Conservation (phyloP, 2,888 invertebrate species). For the Eupithecia insigniata region DNA sequence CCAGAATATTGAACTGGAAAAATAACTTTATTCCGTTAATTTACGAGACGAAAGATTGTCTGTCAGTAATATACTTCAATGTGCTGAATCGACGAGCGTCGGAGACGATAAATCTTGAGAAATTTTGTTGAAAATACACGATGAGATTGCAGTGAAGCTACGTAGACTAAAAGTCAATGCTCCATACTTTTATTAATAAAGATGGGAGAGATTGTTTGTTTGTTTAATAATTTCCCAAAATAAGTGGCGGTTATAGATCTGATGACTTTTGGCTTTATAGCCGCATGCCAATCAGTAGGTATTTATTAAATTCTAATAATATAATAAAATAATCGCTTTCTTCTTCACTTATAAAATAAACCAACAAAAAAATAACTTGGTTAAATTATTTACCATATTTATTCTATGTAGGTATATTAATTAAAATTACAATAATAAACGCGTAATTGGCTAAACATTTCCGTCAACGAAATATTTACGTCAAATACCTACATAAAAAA, state of each 20-base stretch:
- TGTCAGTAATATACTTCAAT: slow-evolving; percentile 73
- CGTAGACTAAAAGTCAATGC: slow-evolving; percentile 41
- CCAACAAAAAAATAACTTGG: not conserved
- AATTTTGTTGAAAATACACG: slow-evolving; percentile 74
- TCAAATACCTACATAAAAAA: not conserved
- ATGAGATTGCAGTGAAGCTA: slow-evolving; percentile 36
- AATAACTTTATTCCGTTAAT: slow-evolving; percentile 71
- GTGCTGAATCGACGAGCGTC: slow-evolving; percentile 77
- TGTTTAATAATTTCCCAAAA: slow-evolving; percentile 8
- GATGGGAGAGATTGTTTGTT: slow-evolving; percentile 11
- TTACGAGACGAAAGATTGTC: slow-evolving; percentile 77
- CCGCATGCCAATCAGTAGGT: not conserved
- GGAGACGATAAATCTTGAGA: slow-evolving; percentile 75
- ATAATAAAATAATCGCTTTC: too few species aligned
- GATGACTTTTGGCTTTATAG: not conserved
- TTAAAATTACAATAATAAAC: not conserved
- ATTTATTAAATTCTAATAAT: too few species aligned
- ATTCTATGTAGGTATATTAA: too few species aligned
- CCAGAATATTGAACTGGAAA: slow-evolving; percentile 52
- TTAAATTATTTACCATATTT: too few species aligned
- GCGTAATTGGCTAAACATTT: not conserved
- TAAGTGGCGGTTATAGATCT: not conserved
- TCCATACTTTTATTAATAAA: slow-evolving; percentile 27
- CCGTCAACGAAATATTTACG: not conserved
- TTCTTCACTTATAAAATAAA: too few species aligned